Conservation (phyloP, 2,113 vertebrate genomes). For the Mionectes macconnelli region DNA sequence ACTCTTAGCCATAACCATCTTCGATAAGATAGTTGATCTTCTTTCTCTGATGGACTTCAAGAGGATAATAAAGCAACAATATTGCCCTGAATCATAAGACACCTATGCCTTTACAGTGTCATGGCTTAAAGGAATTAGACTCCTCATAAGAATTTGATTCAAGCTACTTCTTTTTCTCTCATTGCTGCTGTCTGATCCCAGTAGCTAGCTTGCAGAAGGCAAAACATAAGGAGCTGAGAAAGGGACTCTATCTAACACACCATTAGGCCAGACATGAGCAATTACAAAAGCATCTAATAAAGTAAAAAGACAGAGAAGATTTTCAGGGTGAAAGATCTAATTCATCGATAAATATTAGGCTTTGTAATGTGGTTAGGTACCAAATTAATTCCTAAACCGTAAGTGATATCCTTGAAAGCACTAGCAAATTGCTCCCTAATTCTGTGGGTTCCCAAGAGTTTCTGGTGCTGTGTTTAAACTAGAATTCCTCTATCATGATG, state of each 20-base stretch:
- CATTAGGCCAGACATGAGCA: neutral
- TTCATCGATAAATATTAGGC: neutral
- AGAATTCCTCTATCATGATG: neutral
- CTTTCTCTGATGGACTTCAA: neutral
- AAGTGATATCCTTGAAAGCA: neutral
- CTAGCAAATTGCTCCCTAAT: neutral
- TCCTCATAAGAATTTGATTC: neutral
- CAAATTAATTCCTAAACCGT: neutral
- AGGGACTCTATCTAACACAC: neutral
- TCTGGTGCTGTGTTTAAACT: accelerated
- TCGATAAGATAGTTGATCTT: neutral
- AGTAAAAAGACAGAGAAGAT: neutral
- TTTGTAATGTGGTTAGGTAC: neutral
- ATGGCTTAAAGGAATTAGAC: neutral
- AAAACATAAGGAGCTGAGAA: neutral
- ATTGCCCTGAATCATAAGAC: neutral
- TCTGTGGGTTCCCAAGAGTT: neutral
- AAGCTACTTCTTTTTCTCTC: neutral
- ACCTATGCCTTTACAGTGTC: neutral
- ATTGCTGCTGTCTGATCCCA: neutral
- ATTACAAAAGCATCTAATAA: neutral
- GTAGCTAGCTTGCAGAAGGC: neutral
- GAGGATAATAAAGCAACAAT: neutral
- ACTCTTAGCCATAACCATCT: neutral
- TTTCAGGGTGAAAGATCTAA: neutral